Evolutionary conservation across 2,113 vertebrate genomes (phyloP).

Genomic region (Python bivittatus): DNA sequence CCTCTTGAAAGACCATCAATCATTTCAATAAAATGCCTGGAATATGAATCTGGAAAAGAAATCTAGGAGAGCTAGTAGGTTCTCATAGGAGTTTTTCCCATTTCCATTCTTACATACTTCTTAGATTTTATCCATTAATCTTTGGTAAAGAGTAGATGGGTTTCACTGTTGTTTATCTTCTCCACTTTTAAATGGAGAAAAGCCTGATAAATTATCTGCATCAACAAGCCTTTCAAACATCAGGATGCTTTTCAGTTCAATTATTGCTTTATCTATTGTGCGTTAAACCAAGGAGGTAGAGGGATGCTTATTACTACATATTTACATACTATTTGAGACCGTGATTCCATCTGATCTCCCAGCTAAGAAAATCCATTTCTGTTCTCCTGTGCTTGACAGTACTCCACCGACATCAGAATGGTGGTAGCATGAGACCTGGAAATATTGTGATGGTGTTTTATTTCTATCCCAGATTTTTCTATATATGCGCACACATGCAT

Average conservation of each 20-base stretch:
- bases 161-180: not conserved
- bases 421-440: not conserved
- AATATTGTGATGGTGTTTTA: not conserved
- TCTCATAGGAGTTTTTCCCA: conserved; percentile 41
- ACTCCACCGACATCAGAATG: not conserved
- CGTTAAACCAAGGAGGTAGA: conserved; percentile 48
- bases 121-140: conserved; percentile 43
- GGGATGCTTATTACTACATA: conserved; percentile 57
- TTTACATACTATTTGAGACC: conserved; percentile 31
- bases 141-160: conserved; percentile 16
- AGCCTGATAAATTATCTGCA: conserved; percentile 34
- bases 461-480: not conserved
- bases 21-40: conserved; percentile 55
- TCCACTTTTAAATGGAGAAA: conserved; percentile 31
- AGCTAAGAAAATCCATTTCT: conserved; percentile 17
- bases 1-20: conserved; percentile 32
- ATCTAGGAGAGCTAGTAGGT: conserved; percentile 10
- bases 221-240: conserved; percentile 60
- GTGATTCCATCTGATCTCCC: conserved; percentile 29
- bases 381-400: not conserved
- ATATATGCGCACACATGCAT: not conserved
- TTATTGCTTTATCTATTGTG: conserved; percentile 61
- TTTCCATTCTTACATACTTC: conserved; percentile 46
- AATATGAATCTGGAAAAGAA: conserved; percentile 45
- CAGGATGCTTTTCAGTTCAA: conserved; percentile 57